Percentiles rank a stretch among this genome's conserved stretches.
phyloP scores from a whole-genome alignment of 1,140 invertebrate genomes.

The Babylonia areolata region DNA sequence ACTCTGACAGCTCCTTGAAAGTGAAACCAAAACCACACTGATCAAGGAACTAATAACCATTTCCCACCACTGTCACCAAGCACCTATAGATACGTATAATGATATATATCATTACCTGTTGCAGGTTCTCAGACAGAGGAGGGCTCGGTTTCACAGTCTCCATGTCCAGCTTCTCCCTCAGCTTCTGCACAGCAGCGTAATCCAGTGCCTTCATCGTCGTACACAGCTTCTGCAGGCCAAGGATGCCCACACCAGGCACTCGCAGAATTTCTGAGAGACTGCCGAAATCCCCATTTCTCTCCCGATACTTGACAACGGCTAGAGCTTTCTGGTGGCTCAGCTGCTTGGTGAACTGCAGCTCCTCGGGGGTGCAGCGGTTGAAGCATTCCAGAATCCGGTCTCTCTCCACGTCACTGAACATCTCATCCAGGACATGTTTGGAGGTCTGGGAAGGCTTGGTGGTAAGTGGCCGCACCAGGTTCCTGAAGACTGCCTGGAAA shows the following conservation, averaged over 20 bases:
- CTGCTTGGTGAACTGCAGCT: conserved; percentile 39
- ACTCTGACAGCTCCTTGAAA: too few species aligned
- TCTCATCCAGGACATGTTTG: conserved; percentile 35
- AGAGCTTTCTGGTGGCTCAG: conserved; percentile 43
- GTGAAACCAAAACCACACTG: too few species aligned
- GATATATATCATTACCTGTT: neutral
- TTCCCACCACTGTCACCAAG: too few species aligned
- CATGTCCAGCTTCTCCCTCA: conserved; percentile 33
- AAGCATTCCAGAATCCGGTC: conserved; percentile 46
- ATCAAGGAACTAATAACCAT: too few species aligned
- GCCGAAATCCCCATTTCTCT: conserved; percentile 40
- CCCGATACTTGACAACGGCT: conserved; percentile 41
- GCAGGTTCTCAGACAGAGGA: conserved; percentile 20
- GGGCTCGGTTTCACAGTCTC: conserved; percentile 40
- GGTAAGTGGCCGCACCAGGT: neutral
- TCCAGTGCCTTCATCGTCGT: conserved; percentile 32
- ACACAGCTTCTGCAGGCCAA: conserved; percentile 51
- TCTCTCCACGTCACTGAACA: conserved; percentile 43
- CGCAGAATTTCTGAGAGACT: conserved; percentile 39
- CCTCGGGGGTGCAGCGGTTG: conserved; percentile 42
- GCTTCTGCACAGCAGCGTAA: conserved; percentile 36
- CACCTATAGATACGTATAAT: too few species aligned
- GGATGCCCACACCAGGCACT: conserved; percentile 49
- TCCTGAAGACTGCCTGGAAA: neutral
- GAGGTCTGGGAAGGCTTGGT: conserved; percentile 30